Evolutionary conservation across 2,888 invertebrate genomes (phyloP).

Genomic region (Phyto melanocephala): DNA sequence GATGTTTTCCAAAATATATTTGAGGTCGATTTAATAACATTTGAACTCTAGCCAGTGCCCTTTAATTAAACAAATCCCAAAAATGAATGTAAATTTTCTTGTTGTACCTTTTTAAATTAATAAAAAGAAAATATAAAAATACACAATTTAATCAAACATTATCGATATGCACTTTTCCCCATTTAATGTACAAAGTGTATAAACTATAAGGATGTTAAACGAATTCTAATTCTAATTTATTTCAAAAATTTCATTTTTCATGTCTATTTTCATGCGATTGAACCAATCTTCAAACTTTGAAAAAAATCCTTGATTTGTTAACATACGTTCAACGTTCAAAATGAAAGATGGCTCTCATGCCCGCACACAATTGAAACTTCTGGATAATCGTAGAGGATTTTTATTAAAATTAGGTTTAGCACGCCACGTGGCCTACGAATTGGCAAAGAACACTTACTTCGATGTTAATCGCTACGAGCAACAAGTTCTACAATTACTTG

Average conservation of each 20-base stretch:
- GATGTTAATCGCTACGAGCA: constrained; percentile 9
- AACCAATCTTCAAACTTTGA: not conserved
- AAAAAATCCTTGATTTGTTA: not conserved
- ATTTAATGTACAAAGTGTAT: not conserved
- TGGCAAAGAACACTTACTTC: constrained; percentile 13
- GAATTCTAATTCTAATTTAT: not conserved
- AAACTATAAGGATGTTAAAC: not conserved
- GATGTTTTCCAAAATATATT: no score
- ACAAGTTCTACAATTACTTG: not conserved
- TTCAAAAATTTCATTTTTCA: constrained; percentile 5
- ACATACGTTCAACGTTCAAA: not conserved
- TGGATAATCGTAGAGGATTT: constrained; percentile 48
- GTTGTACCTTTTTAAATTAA: no score
- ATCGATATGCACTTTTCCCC: no score
- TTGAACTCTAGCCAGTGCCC: no score
- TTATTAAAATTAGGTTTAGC: constrained; percentile 39
- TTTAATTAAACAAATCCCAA: no score
- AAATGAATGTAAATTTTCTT: no score
- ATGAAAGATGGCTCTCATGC: constrained; percentile 6
- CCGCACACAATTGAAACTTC: not conserved
- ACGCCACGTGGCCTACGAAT: constrained; percentile 43
- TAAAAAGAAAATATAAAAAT: no score
- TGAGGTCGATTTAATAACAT: no score
- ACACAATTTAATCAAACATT: no score
- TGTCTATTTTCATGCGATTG: constrained; percentile 42